Conservation (phyloP, 2,797 vertebrate genomes). For the Eremophila alpestris region DNA sequence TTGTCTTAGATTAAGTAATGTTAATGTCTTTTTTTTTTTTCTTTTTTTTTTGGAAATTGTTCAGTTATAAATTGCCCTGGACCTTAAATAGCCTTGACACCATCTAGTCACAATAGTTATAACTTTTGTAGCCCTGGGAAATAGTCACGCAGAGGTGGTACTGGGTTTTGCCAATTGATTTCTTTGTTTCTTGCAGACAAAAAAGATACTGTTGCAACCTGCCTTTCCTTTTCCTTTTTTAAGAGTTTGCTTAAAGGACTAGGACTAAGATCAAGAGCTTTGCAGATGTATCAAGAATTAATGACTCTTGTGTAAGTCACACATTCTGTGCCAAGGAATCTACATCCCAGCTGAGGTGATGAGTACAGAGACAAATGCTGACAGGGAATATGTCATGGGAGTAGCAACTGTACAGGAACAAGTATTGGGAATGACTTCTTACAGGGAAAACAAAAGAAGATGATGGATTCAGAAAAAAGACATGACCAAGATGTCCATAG, state of each 20-base stretch:
- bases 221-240: not conserved
- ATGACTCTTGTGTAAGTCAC: conserved; percentile 9
- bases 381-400: conserved; percentile 44
- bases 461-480: conserved; percentile 36
- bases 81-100: not conserved
- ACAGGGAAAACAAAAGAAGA: conserved; percentile 40
- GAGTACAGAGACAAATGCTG: conserved; percentile 39
- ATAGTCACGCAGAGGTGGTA: not conserved
- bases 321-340: conserved; percentile 7
- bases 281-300: conserved; percentile 50
- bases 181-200: not conserved
- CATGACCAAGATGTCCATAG: conserved; percentile 16
- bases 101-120: not conserved
- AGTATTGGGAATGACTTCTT: conserved; percentile 55
- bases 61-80: not conserved
- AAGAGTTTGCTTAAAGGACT: conserved; percentile 51
- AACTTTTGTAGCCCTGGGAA: not conserved
- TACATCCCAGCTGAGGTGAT: conserved; percentile 1
- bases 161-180: not conserved
- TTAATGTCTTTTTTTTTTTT: not conserved
- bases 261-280: conserved; percentile 40
- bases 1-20: not conserved
- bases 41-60: not conserved
- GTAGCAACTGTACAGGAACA: conserved; percentile 18
- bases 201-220: not conserved